Conservation (phyloP, 2,797 vertebrate species). For the Taeniopygia guttata region DNA sequence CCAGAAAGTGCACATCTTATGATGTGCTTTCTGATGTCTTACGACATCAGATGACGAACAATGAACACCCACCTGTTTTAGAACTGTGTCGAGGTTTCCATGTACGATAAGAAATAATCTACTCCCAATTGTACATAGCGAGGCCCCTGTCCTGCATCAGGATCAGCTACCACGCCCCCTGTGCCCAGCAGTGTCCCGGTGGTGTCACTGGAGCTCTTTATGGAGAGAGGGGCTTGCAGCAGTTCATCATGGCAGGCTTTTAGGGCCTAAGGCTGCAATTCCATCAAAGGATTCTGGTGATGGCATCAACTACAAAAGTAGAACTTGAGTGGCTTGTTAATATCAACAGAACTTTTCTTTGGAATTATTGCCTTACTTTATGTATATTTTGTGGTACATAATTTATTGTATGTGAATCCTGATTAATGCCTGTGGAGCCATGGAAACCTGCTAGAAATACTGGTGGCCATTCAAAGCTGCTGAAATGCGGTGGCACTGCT, state of each 20-base stretch:
- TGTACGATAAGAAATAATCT: conserved; percentile 60
- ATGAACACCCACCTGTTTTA: conserved; percentile 10
- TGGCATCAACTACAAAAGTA: conserved; percentile 38
- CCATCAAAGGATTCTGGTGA: conserved; percentile 64
- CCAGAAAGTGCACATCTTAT: conserved; percentile 46
- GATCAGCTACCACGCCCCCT: background rate
- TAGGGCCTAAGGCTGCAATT: conserved; percentile 65
- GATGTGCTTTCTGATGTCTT: conserved; percentile 61
- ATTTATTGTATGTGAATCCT: conserved; percentile 79
- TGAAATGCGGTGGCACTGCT: conserved; percentile 75
- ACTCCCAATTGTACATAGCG: conserved; percentile 48
- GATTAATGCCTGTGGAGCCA: conserved; percentile 72
- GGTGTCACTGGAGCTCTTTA: conserved; percentile 16
- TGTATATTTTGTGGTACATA: conserved; percentile 77
- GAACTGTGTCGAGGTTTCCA: conserved; percentile 42
- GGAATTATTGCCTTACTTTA: conserved; percentile 74
- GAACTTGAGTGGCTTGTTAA: conserved; percentile 45
- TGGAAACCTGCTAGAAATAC: conserved; percentile 70
- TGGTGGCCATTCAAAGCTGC: conserved; percentile 76
- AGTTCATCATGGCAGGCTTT: conserved; percentile 26
- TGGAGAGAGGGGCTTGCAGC: background rate
- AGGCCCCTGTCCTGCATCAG: conserved; percentile 52
- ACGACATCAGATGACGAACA: conserved; percentile 35
- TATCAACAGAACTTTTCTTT: conserved; percentile 71
- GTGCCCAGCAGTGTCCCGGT: background rate